Base-by-base conservation (phyloP, 2,888 invertebrate genomes). In the Ctena decussata region DNA sequence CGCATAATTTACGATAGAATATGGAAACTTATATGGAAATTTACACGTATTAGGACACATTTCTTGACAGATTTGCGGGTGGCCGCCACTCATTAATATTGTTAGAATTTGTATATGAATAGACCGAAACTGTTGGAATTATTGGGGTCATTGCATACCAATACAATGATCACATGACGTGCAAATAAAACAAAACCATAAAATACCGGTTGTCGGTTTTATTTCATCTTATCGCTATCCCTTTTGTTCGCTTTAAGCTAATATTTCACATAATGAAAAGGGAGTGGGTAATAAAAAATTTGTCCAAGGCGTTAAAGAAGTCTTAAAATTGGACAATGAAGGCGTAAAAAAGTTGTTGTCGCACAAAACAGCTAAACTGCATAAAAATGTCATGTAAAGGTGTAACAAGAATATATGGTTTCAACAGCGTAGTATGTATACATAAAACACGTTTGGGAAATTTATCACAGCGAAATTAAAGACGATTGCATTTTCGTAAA, bases 241-340 rank as follows among this genome's bases (percentile, higher is more conserved):
- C 83, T 49, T 73, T 88, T 88, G 88, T 88, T 53, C 65, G 49
- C 27, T 32, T 24, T 18, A 60, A 76, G 73, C 85, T 88, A 88
- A 85, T 85, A 85, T 88, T 88, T 85, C 85, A 85, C 76, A 46
- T 88, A 85, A 85, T 88, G 79, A 84, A 77, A 85, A 78, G 81
- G 84, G 49, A 46, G 27, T 30, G 60, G 57, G 77, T 53, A 73
- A 75, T 84, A 80, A 84, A 77, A 85, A 83, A 84, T 79, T 85
- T 77, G 72, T 81, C 44, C 81, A 76, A 81, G 85, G 87, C 87
- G 85, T 87, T 77, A 80, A 85, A 83, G 41, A 46, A 46, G 80
- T 57, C 69, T 82, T 86, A 80, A 86, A 83, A 75, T 53, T 18
- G 49, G 44, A 80, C 85, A 83, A 86, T 49, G 70, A 69, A 69